Conservation (phyloP, 2,797 vertebrate species). For the Arremon brunneinucha region DNA sequence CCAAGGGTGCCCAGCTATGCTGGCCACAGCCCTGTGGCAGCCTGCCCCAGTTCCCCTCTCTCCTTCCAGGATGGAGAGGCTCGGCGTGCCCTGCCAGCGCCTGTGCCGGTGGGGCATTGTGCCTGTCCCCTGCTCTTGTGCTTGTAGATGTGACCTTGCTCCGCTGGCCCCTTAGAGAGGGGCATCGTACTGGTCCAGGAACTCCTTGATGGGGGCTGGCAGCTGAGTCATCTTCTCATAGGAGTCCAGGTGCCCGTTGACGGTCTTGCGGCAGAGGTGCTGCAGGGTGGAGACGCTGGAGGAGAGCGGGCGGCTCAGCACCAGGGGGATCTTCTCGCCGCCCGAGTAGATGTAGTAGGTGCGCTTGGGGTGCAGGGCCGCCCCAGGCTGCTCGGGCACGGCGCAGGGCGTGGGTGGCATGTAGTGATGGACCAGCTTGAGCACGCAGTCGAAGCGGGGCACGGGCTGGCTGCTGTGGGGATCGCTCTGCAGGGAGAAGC, state of each 20-base stretch:
- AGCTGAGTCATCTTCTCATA: constrained; percentile 87
- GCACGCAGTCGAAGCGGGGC: constrained; percentile 92
- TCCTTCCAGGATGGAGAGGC: neutral
- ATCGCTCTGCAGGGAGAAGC: constrained; percentile 92
- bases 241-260: constrained; percentile 89
- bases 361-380: constrained; percentile 69
- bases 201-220: constrained; percentile 88
- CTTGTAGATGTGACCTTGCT: constrained; percentile 57
- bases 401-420: constrained; percentile 78
- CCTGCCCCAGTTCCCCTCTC: neutral
- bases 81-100: neutral
- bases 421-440: constrained; percentile 93
- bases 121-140: constrained; percentile 67
- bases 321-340: constrained; percentile 89
- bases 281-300: constrained; percentile 87
- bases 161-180: constrained; percentile 78
- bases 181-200: constrained; percentile 91
- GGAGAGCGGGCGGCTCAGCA: constrained; percentile 86
- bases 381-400: constrained; percentile 57
- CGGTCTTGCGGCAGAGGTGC: constrained; percentile 94
- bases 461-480: constrained; percentile 85
- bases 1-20: neutral
- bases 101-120: neutral
- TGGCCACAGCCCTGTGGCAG: neutral
- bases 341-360: constrained; percentile 90